Evolutionary conservation across 2,113 vertebrate genomes (phyloP).

Genomic region (Chaenocephalus aceratus): DNA sequence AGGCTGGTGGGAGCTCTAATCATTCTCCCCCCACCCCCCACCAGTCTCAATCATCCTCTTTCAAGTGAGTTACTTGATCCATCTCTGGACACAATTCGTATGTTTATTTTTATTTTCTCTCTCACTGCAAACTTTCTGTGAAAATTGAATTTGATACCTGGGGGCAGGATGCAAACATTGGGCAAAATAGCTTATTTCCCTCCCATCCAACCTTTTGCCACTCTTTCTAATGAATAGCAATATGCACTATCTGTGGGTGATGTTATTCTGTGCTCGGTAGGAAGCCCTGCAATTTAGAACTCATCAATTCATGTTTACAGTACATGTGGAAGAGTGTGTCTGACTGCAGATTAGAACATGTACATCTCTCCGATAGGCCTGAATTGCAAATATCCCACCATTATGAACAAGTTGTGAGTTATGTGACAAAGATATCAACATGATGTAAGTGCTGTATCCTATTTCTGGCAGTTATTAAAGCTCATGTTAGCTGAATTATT

Average conservation of each 20-base stretch:
- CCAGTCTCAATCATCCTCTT: slow-evolving; percentile 67
- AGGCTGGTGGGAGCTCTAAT: slow-evolving; percentile 69
- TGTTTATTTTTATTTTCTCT: slow-evolving; percentile 82
- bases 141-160: slow-evolving; percentile 90
- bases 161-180: slow-evolving; percentile 86
- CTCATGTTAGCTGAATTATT: slow-evolving; percentile 14
- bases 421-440: slow-evolving; percentile 32
- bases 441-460: slow-evolving; percentile 18
- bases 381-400: slow-evolving; percentile 17
- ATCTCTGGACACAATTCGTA: slow-evolving; percentile 80
- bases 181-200: slow-evolving; percentile 84
- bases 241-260: slow-evolving; percentile 81
- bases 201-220: slow-evolving; percentile 77
- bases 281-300: slow-evolving; percentile 60
- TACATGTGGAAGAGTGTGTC: slow-evolving; percentile 25
- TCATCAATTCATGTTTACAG: slow-evolving; percentile 71
- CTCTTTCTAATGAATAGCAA: slow-evolving; percentile 80
- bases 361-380: slow-evolving; percentile 17
- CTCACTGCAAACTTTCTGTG: slow-evolving; percentile 79
- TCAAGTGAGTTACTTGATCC: slow-evolving; percentile 83
- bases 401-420: too few relatives aligned
- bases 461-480: slow-evolving; percentile 16
- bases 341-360: slow-evolving; percentile 31
- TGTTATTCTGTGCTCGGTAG: slow-evolving; percentile 44
- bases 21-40: slow-evolving; percentile 53